A percentile compares a stretch with the other conserved stretches of the same genome.
Conservation (phyloP, 2,888 invertebrate genomes). For the Tiphia femorata region DNA sequence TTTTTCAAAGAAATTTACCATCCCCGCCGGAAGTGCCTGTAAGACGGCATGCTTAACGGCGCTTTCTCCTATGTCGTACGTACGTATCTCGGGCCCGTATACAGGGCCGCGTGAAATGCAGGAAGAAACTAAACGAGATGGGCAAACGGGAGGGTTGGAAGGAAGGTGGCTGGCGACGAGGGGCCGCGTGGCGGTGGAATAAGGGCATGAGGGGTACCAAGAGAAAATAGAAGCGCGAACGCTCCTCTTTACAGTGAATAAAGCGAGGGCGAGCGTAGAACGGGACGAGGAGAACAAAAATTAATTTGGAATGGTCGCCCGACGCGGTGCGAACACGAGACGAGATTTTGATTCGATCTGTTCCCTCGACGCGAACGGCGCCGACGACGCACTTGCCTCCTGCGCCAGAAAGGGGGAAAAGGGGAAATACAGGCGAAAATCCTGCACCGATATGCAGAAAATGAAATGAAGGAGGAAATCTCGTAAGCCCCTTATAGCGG, state of each 20-base stretch:
- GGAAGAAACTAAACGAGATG: not conserved
- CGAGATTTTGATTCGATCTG: slow-evolving; percentile 38
- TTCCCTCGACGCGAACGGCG: slow-evolving; percentile 5
- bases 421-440: slow-evolving; percentile 33
- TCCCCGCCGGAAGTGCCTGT: slow-evolving; percentile 25
- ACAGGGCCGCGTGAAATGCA: not conserved
- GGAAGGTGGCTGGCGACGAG: not conserved
- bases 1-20: slow-evolving; percentile 49
- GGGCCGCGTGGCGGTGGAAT: not conserved
- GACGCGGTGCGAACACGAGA: slow-evolving; percentile 25
- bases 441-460: slow-evolving; percentile 38
- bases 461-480: slow-evolving; percentile 51
- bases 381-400: not conserved
- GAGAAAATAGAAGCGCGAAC: not conserved
- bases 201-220: not conserved
- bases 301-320: slow-evolving; percentile 34
- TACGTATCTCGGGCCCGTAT: no score
- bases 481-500: slow-evolving; percentile 49
- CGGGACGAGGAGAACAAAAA: slow-evolving; percentile 24
- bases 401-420: slow-evolving; percentile 11
- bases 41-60: slow-evolving; percentile 15
- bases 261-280: not conserved
- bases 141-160: not conserved
- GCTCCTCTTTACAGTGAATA: not conserved
- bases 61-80: no score